phyloP scores from a whole-genome alignment of 2,797 vertebrate species.

The Phoebastria nigripes region DNA sequence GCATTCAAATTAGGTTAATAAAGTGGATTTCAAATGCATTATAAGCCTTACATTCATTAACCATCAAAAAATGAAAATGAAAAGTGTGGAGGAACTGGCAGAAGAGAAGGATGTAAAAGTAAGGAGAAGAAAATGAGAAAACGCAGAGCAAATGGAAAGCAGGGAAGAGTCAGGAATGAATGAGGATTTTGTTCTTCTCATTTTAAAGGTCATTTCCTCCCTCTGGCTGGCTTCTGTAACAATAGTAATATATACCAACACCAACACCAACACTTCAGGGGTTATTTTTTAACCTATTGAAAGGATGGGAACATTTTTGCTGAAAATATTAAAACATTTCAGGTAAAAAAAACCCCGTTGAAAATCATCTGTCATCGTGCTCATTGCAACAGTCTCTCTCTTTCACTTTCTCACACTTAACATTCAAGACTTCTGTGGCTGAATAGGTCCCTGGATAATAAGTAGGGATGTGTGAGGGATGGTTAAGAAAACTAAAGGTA shows the following conservation, averaged over 20 bases:
- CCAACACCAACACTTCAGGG: neutral
- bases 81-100: neutral
- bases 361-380: neutral
- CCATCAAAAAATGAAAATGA: neutral
- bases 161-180: slow-evolving; percentile 28
- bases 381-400: neutral
- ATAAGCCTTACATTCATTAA: neutral
- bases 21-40: neutral
- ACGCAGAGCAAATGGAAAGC: slow-evolving; percentile 6
- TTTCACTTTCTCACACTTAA: slow-evolving; percentile 17
- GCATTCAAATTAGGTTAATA: neutral
- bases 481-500: slow-evolving; percentile 11
- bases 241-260: slow-evolving; percentile 35
- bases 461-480: neutral
- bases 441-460: slow-evolving; percentile 46
- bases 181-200: slow-evolving; percentile 21
- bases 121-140: slow-evolving; percentile 35
- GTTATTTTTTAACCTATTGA: slow-evolving; percentile 34
- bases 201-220: slow-evolving; percentile 62
- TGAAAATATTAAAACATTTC: slow-evolving; percentile 44
- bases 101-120: neutral
- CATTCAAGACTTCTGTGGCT: slow-evolving; percentile 22
- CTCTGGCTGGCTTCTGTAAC: slow-evolving; percentile 11
- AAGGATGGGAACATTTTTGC: slow-evolving; percentile 16
- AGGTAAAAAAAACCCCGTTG: neutral